Evolutionary conservation across 2,113 vertebrate genomes (phyloP), one percentile per base, ranked within the genome.

Genomic region (Smithornis capensis): DNA sequence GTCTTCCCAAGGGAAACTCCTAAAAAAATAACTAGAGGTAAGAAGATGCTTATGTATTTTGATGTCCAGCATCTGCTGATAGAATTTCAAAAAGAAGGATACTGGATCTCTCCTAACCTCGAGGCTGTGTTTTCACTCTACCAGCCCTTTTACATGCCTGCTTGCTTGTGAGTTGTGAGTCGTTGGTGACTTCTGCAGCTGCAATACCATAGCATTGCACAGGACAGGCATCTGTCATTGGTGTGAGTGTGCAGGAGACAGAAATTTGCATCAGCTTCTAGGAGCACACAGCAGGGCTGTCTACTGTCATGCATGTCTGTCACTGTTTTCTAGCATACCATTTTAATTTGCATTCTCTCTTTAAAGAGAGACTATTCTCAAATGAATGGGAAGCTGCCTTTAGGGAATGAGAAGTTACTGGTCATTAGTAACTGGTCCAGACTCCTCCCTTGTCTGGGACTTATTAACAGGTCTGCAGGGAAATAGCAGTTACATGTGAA

Each of bases 401-500:
- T 22, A 28, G 38, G 31, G 73, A 75, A 28, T 7, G 17, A 56
- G 38, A 80, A 56, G 17, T 24, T 91, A 62, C 31, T 65, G 56
- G 47, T 44, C 76, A 16, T 80, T 35, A 83, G 71, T 64, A 80
- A 19, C 55, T 44, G 35, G 27, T 68, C n/a, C 9, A 8, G 57
- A 47, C 60, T 74, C 35, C n/a, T 68, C 63, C 24, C 33, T 60
- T 24, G 42, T 24, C 69, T 88, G 83, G 49, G 69, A 45, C 33
- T 65, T 62, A 27, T 82, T 96, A 91, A 21, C 92, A 92, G 60
- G 47, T 76, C 53, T 79, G 44, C 84, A 78, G 57, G 57, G 76
- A 96, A 96, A 78, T 67, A 90, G 49, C 90, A 93, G 49, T 9
- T 89, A 60, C 21, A 14, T 68, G 92, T 86, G 94, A 97, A 75